Percentiles rank a stretch among this genome's conserved stretches.
Conservation (phyloP, 2,888 invertebrate genomes). For the Diloba caeruleocephala region DNA sequence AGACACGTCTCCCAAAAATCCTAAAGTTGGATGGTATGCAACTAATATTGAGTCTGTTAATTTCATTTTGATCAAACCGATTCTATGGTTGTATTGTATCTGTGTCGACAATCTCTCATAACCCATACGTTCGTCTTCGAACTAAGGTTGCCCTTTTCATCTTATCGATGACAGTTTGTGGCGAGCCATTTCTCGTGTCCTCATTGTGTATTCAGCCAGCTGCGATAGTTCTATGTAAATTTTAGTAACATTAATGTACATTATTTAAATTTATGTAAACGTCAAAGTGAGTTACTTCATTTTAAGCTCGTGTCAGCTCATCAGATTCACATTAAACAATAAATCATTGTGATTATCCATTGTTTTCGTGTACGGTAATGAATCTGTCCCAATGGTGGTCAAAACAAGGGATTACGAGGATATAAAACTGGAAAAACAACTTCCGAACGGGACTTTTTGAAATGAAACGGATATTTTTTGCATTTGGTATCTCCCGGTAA, state of each 20-base stretch:
- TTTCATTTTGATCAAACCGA: constrained; percentile 11
- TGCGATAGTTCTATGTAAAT: constrained; percentile 53
- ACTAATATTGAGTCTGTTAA: constrained; percentile 7
- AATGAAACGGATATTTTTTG: no score
- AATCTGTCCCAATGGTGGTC: constrained; percentile 38
- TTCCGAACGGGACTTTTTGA: background rate
- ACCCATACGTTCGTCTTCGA: constrained; percentile 31
- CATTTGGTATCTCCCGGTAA: no score
- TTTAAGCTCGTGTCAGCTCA: constrained; percentile 41
- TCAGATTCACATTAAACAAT: constrained; percentile 40
- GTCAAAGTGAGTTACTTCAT: constrained; percentile 36
- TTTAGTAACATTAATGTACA: constrained; percentile 45
- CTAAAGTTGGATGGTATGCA: constrained; percentile 13
- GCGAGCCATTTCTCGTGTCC: constrained; percentile 39
- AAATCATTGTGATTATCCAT: constrained; percentile 45
- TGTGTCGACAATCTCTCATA: constrained; percentile 34
- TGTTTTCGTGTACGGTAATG: constrained; percentile 31
- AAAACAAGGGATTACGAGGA: constrained; percentile 23
- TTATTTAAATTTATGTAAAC: constrained; percentile 52
- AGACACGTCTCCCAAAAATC: constrained; percentile 14
- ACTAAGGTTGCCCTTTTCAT: constrained; percentile 49
- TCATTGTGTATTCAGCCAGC: constrained; percentile 53
- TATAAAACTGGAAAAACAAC: constrained; percentile 8
- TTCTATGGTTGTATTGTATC: constrained; percentile 24
- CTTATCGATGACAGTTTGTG: constrained; percentile 53